Conservation (phyloP, 2,888 invertebrate genomes). For the Salticus scenicus region DNA sequence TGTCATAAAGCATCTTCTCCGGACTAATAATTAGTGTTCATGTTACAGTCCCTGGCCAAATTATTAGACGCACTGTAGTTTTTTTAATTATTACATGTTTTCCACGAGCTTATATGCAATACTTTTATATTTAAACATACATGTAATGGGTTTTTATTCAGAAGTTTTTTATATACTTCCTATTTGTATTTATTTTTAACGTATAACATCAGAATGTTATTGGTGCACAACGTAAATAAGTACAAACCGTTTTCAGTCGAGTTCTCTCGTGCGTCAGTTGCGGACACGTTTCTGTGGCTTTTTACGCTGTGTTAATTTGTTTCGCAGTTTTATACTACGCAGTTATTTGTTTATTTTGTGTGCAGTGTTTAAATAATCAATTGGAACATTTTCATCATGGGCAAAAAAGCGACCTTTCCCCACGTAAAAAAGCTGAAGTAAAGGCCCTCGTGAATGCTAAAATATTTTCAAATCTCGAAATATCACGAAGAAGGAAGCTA, state of each 20-base stretch:
- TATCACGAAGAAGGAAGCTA: not conserved
- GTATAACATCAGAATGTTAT: not conserved
- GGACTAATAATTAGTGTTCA: too few species aligned
- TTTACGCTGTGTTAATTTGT: too few species aligned
- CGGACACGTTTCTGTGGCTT: too few species aligned
- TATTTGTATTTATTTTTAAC: slow-evolving; percentile 4
- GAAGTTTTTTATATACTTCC: not conserved
- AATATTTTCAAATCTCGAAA: not conserved
- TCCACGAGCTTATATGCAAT: too few species aligned
- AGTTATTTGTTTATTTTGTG: too few species aligned
- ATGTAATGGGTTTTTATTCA: not conserved
- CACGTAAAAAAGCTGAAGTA: slow-evolving; percentile 1
- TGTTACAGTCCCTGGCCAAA: too few species aligned
- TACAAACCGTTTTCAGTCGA: not conserved
- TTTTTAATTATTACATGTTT: too few species aligned
- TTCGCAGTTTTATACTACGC: too few species aligned
- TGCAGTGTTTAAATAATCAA: not conserved
- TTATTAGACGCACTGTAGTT: too few species aligned
- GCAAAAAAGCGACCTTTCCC: not conserved
- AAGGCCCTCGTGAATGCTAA: slow-evolving; percentile 3
- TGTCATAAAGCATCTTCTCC: too few species aligned
- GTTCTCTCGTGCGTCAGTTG: not conserved
- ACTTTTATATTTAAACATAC: not conserved
- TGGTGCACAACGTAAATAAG: not conserved
- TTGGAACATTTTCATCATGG: slow-evolving; percentile 2